Evolutionary conservation across 2,797 vertebrate genomes (phyloP).

Genomic region (Ateles fusciceps): DNA sequence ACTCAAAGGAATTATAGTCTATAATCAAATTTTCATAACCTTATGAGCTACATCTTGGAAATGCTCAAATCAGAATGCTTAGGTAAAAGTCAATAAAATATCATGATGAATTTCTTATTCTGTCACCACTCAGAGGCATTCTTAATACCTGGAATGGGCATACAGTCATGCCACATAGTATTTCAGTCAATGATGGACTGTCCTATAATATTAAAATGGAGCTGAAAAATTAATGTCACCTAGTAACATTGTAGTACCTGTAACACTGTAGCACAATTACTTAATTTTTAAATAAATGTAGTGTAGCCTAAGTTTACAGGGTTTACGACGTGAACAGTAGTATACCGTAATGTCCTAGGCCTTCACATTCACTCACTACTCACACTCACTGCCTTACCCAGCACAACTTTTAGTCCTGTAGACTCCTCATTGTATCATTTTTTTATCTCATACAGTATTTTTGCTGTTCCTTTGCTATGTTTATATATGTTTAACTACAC

Average conservation of each 20-base stretch:
- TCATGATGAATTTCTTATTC: not conserved
- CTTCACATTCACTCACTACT: not conserved
- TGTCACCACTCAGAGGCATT: not conserved
- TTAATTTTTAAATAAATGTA: not conserved
- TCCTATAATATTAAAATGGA: not conserved
- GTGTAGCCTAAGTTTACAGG: too few relatives aligned
- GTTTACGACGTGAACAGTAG: not conserved
- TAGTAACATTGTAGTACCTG: not conserved
- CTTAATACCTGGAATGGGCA: not conserved
- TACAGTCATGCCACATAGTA: not conserved
- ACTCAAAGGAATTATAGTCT: not conserved
- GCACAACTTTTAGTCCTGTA: not conserved
- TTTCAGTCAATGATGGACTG: not conserved
- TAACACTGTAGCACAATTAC: not conserved
- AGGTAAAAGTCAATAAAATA: not conserved
- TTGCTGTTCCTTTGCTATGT: not conserved
- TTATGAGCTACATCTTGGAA: not conserved
- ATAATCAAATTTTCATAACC: not conserved
- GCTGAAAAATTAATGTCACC: not conserved
- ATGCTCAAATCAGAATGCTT: not conserved
- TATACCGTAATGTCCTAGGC: not conserved
- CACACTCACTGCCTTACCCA: not conserved
- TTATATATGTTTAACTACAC: not conserved
- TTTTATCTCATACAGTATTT: not conserved
- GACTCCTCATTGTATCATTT: not conserved